Conservation (phyloP, 2,888 invertebrate genomes). For the Andrena flavipes region DNA sequence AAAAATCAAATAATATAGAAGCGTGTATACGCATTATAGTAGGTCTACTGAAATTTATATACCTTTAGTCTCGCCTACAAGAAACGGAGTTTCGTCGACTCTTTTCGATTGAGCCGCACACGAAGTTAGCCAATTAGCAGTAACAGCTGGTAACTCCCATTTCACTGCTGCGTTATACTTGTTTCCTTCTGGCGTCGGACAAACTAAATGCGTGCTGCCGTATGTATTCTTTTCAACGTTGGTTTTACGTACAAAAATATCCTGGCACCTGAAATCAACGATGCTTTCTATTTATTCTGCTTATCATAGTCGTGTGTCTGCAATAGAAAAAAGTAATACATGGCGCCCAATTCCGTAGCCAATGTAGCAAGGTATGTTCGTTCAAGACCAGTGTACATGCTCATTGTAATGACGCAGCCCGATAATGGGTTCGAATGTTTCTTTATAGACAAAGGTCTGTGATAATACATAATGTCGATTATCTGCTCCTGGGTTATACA, state of each 20-base stretch:
- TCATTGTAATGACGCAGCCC: slow-evolving; percentile 92
- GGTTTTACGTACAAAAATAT: slow-evolving; percentile 88
- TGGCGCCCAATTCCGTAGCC: slow-evolving; percentile 86
- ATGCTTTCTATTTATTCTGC: background rate
- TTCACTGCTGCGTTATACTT: slow-evolving; percentile 93
- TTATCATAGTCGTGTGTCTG: no score
- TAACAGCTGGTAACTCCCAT: slow-evolving; percentile 94
- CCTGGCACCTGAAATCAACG: slow-evolving; percentile 86
- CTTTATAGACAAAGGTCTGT: slow-evolving; percentile 88
- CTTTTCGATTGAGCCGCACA: slow-evolving; percentile 88
- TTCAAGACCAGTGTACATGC: slow-evolving; percentile 91
- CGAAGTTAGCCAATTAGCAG: slow-evolving; percentile 90
- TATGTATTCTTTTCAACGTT: slow-evolving; percentile 85
- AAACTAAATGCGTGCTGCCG: slow-evolving; percentile 93
- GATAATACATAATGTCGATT: slow-evolving; percentile 89
- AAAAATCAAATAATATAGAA: background rate
- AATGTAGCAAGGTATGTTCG: slow-evolving; percentile 90
- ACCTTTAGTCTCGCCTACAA: slow-evolving; percentile 87
- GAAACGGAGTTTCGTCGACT: slow-evolving; percentile 86
- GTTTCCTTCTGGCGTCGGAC: slow-evolving; percentile 90
- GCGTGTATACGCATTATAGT: background rate
- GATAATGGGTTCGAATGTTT: slow-evolving; percentile 86
- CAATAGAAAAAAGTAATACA: slow-evolving; percentile 40
- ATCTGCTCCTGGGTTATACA: slow-evolving; percentile 87
- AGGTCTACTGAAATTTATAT: slow-evolving; percentile 22